Conservation (phyloP, 2,888 invertebrate genomes). For the Coremacera marginata region DNA sequence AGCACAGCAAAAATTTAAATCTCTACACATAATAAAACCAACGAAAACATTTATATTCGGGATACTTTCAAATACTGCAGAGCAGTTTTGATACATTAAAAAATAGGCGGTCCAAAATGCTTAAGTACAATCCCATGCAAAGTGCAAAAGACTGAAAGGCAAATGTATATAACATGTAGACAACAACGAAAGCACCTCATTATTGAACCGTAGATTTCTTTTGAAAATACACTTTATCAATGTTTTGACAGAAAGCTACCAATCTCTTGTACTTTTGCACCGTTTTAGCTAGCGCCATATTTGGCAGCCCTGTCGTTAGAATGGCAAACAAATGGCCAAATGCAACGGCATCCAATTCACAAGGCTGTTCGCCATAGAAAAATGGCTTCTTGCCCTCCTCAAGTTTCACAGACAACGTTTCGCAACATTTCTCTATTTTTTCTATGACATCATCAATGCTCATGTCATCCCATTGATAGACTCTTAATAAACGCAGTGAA, state of each 20-base stretch:
- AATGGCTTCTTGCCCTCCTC: constrained; percentile 77
- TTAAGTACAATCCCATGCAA: not conserved
- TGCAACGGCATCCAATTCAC: constrained; percentile 94
- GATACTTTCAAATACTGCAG: too few relatives aligned
- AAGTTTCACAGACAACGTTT: constrained; percentile 86
- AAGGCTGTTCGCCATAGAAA: constrained; percentile 89
- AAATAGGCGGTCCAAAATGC: too few relatives aligned
- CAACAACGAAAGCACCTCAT: too few relatives aligned
- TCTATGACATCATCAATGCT: constrained; percentile 81
- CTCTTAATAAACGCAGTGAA: constrained; percentile 79
- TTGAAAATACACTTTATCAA: constrained; percentile 85
- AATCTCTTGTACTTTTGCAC: constrained; percentile 82
- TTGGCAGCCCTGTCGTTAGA: constrained; percentile 89
- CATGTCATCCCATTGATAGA: constrained; percentile 87
- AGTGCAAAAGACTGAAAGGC: not conserved
- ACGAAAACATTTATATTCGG: too few relatives aligned
- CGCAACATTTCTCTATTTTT: constrained; percentile 84
- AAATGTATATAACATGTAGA: not conserved
- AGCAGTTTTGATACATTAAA: too few relatives aligned
- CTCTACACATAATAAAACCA: too few relatives aligned
- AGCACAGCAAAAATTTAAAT: too few relatives aligned
- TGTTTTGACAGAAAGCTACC: constrained; percentile 83
- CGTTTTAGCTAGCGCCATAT: constrained; percentile 83
- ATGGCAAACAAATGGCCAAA: constrained; percentile 98
- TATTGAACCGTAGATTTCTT: constrained; percentile 42